Evolutionary conservation across 1,140 invertebrate genomes (phyloP).

Genomic region (Stenopsyche tienmushanensis): DNA sequence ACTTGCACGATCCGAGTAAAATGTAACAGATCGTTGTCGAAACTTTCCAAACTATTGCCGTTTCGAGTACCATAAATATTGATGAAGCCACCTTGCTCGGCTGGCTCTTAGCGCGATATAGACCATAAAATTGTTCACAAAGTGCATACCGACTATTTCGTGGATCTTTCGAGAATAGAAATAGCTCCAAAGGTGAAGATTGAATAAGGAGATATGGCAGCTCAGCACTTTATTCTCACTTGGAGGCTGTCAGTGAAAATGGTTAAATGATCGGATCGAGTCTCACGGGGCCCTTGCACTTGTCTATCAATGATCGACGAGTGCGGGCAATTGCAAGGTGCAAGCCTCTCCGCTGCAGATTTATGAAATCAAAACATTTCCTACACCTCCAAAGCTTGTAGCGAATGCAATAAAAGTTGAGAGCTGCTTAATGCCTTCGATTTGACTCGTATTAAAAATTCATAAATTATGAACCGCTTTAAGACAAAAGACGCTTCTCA

Average conservation of each 20-base stretch:
- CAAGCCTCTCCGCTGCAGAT: not conserved
- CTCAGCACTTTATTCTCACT: constrained; percentile 4
- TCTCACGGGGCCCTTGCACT: constrained; percentile 13
- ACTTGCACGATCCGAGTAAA: not conserved
- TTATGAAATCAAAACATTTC: constrained; percentile 6
- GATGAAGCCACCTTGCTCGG: too few species aligned
- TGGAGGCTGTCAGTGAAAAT: not conserved
- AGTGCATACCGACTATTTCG: not conserved
- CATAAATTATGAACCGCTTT: not conserved
- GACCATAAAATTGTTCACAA: not conserved
- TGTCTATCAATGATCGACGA: constrained; percentile 18
- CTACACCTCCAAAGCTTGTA: not conserved
- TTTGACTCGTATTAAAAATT: not conserved
- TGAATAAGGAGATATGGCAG: not conserved
- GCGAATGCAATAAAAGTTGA: constrained; percentile 1
- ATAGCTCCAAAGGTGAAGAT: not conserved
- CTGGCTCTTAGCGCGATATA: not conserved
- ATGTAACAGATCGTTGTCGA: not conserved
- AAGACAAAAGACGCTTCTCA: too few species aligned
- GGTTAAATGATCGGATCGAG: not conserved
- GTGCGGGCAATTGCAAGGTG: constrained; percentile 2
- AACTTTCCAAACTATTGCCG: too few species aligned
- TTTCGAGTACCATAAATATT: too few species aligned
- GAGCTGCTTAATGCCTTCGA: constrained; percentile 2
- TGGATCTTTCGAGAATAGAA: not conserved